Evolutionary conservation across 2,113 vertebrate genomes (phyloP).

Genomic region (Sciurus niger): DNA sequence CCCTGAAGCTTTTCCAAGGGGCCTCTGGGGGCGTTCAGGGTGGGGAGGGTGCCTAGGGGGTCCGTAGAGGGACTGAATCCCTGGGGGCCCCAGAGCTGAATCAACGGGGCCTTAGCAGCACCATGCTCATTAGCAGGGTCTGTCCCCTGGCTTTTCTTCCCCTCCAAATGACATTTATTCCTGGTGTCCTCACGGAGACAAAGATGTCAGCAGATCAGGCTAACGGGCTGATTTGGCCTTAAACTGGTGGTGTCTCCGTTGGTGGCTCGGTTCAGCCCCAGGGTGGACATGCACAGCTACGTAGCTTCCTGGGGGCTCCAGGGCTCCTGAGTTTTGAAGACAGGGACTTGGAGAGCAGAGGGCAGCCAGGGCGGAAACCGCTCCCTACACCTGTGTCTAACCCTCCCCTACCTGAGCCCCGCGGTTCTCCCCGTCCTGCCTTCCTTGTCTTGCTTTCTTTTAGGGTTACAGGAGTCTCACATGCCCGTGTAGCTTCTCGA

Average conservation of each 20-base stretch:
- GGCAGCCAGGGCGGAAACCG: not conserved
- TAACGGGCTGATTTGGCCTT: not conserved
- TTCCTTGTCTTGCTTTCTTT: not conserved
- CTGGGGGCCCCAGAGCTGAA: not conserved
- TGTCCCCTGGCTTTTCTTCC: not conserved
- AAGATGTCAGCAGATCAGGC: not conserved
- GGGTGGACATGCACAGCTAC: fast-evolving
- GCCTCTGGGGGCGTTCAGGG: not conserved
- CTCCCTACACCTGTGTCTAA: not conserved
- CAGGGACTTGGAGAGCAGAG: not conserved
- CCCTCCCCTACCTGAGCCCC: not conserved
- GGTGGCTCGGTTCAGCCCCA: fast-evolving
- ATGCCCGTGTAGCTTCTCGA: fast-evolving
- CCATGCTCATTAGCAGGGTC: not conserved
- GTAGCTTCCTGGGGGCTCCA: not conserved
- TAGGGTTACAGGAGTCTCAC: not conserved
- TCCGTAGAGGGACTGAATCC: not conserved
- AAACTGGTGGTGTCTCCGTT: not conserved
- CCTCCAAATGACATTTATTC: not conserved
- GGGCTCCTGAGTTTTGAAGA: not conserved
- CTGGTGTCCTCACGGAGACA: not conserved
- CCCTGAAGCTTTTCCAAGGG: not conserved
- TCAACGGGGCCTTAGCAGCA: not conserved
- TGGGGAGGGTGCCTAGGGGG: fast-evolving
- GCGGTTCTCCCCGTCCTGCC: fast-evolving